Evolutionary conservation across 2,888 invertebrate genomes (phyloP).

Genomic region (Apodemia mormo): DNA sequence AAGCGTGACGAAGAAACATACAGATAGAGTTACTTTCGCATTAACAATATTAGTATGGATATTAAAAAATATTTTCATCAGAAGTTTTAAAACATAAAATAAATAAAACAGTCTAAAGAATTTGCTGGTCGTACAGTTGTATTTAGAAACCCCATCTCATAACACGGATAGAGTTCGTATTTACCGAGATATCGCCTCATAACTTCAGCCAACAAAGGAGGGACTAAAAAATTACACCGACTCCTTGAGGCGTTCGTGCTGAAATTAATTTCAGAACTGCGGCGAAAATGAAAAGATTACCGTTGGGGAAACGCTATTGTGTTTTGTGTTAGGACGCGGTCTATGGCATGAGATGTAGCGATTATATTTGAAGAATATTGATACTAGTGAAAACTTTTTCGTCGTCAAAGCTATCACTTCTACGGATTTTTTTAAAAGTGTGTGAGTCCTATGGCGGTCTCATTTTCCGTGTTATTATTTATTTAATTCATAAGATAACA

Average conservation of each 20-base stretch:
- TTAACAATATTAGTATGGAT: no score
- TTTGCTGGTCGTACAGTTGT: neutral
- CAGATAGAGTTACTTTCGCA: no score
- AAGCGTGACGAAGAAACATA: no score
- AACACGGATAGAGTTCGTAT: neutral
- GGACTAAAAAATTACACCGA: slow-evolving; percentile 26
- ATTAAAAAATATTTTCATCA: no score
- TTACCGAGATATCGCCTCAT: slow-evolving; percentile 12
- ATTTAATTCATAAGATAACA: no score
- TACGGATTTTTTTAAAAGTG: no score
- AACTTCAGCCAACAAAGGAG: slow-evolving; percentile 20
- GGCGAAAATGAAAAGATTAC: slow-evolving; percentile 36
- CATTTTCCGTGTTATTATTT: no score
- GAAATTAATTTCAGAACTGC: slow-evolving; percentile 32
- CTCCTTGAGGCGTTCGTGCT: slow-evolving; percentile 26
- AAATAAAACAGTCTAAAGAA: neutral
- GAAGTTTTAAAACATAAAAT: neutral
- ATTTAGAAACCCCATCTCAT: neutral
- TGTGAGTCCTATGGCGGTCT: no score
- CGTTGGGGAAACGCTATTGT: slow-evolving; percentile 29
- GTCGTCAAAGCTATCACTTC: no score
- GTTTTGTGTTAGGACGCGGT: slow-evolving; percentile 19
- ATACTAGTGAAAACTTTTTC: no score
- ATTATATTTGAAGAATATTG: neutral
- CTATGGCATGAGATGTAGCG: neutral